Evolutionary conservation across 2,888 invertebrate genomes (phyloP).

Genomic region (Nomada fabriciana): DNA sequence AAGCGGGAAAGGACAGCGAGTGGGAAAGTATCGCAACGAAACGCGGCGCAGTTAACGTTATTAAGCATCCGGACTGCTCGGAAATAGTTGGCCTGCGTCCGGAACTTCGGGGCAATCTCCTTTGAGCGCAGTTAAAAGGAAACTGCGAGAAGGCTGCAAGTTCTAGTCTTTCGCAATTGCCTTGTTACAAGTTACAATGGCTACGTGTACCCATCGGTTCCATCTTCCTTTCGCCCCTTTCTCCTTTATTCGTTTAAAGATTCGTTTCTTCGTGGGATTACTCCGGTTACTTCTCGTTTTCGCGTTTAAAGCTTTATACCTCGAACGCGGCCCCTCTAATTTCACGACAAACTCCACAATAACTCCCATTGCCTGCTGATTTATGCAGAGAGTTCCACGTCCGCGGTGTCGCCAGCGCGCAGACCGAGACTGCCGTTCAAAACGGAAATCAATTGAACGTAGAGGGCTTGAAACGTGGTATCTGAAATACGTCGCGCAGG

Average conservation of each 20-base stretch:
- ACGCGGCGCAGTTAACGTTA: slow-evolving; percentile 41
- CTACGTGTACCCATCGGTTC: slow-evolving; percentile 26
- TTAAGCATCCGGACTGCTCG: slow-evolving; percentile 48
- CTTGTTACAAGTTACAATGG: slow-evolving; percentile 46
- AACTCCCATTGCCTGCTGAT: slow-evolving; percentile 9
- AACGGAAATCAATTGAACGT: slow-evolving; percentile 29
- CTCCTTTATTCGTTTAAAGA: neutral
- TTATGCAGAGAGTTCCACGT: neutral
- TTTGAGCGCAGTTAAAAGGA: slow-evolving; percentile 20
- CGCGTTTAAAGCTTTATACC: neutral
- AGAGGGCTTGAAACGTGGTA: slow-evolving; percentile 11
- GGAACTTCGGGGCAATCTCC: slow-evolving; percentile 37
- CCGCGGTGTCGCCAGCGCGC: neutral
- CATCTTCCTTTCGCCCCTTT: neutral
- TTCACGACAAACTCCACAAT: no score
- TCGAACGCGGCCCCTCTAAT: neutral
- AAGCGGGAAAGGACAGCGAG: neutral
- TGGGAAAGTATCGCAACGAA: slow-evolving; percentile 37
- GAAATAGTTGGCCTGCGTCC: slow-evolving; percentile 14
- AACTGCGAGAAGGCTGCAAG: slow-evolving; percentile 24
- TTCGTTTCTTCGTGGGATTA: no score
- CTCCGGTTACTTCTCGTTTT: no score
- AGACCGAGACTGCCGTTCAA: neutral
- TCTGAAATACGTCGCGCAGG: slow-evolving; percentile 36
- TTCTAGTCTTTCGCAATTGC: slow-evolving; percentile 24